Evolutionary conservation across 2,113 vertebrate genomes (phyloP), one percentile per base, ranked within the genome.

Genomic region (Prunella himalayana): DNA sequence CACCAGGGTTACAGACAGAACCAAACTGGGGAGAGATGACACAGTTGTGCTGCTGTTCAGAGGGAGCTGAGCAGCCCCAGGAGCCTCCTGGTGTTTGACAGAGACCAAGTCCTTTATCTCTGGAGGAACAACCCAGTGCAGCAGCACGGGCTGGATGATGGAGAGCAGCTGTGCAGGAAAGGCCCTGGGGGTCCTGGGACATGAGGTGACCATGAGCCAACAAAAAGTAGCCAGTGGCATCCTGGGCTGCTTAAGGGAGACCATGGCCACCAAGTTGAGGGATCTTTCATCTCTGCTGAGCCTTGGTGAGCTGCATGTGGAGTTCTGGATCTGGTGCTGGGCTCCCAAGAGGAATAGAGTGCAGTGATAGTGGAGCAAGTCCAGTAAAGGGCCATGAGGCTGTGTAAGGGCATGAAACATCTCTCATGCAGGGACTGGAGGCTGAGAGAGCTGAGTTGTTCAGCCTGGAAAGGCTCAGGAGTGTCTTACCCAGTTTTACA

Each of bases 311-410:
- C 33, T 47, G 30, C 22, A 2, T 6, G 17, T 13, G 24, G 18
- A 41, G 39, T 42, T 42, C 47, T 71, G 47, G 5, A 25, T 56
- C 28, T 0, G 2, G 12, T 59, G 49, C 66, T 82, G 65, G 22
- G 18, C 27, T 86, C 30, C 17, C 0, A 0, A 17, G 23, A 7
- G 17, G 63, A n/a, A 20, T 0, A 27, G 19, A 31, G 54, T 7
- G 12, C 59, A 20, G 17, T 41, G 16, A 11, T 33, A 7, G 4
- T 49, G 44, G 15, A 68, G 31, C 30, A 51, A 76, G 37, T 42
- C 17, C n/a, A 35, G 19, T 21, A 13, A 39, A 53, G 37, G 17
- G 12, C 31, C 11, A 0, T 20, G 65, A 51, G 35, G 33, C 44
- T 82, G 27, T 35, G 23, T 5, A 13, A 70, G 39, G 27, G 6